Evolutionary conservation across 1,140 invertebrate genomes (phyloP).

Genomic region (Bombus waltoni): DNA sequence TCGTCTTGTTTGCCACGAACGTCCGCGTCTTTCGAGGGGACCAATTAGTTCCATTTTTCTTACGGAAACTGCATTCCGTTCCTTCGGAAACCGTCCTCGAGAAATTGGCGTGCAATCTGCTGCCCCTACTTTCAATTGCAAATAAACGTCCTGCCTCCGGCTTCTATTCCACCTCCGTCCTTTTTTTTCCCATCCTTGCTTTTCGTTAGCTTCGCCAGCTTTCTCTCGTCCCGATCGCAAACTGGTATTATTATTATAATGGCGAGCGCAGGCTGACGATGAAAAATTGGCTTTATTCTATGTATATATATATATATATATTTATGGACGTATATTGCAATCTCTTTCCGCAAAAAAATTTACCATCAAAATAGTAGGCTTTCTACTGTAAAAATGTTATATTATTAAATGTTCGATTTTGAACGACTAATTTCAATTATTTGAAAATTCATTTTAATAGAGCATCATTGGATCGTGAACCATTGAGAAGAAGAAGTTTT

Average conservation of each 20-base stretch:
- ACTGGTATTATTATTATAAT: background rate
- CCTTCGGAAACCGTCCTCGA: conserved; percentile 35
- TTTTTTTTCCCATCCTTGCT: background rate
- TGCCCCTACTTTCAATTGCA: conserved; percentile 30
- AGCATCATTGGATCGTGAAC: no score
- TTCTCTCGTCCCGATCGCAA: background rate
- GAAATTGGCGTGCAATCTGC: conserved; percentile 33
- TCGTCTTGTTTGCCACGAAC: conserved; percentile 64
- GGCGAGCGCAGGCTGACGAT: background rate
- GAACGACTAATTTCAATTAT: no score
- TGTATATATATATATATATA: no score
- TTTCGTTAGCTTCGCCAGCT: background rate
- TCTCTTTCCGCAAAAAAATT: no score
- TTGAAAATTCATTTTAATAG: no score
- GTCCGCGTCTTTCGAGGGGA: conserved; percentile 65
- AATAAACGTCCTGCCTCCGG: conserved; percentile 10
- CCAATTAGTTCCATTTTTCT: conserved; percentile 70
- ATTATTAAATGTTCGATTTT: no score
- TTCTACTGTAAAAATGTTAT: no score
- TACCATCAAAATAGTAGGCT: no score
- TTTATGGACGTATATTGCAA: no score
- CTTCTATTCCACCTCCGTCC: background rate
- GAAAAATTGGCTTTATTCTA: background rate
- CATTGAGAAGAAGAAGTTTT: no score
- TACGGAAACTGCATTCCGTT: conserved; percentile 57